phyloP scores from a whole-genome alignment of 2,888 invertebrate species.

The Rhingia campestris region DNA sequence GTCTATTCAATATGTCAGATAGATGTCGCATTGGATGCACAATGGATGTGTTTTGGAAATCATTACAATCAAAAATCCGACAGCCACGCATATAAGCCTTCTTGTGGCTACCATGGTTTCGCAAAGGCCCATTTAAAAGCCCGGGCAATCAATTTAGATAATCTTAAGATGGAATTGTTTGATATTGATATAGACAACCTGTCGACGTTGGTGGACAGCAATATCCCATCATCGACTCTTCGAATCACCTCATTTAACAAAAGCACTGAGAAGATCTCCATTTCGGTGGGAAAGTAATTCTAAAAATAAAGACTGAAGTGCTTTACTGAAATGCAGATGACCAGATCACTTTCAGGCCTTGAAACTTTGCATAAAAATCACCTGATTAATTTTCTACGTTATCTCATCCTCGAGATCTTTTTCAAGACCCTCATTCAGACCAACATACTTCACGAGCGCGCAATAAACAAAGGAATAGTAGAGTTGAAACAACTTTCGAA shows the following conservation, averaged over 20 bases:
- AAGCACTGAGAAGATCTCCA: constrained; percentile 20
- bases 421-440: constrained; percentile 32
- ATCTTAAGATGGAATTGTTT: constrained; percentile 37
- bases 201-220: constrained; percentile 6
- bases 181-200: not conserved
- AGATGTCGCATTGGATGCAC: constrained; percentile 49
- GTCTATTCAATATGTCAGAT: constrained; percentile 57
- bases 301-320: constrained; percentile 21
- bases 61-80: constrained; percentile 30
- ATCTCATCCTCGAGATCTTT: constrained; percentile 59
- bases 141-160: constrained; percentile 34
- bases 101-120: constrained; percentile 29
- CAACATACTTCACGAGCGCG: constrained; percentile 3
- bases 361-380: constrained; percentile 66
- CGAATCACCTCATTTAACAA: constrained; percentile 31
- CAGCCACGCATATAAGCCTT: constrained; percentile 11
- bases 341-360: constrained; percentile 37
- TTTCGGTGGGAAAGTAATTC: constrained; percentile 25
- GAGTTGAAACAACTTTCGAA: constrained; percentile 37
- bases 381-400: constrained; percentile 56
- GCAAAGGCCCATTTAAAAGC: constrained; percentile 40
- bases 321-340: constrained; percentile 12
- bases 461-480: constrained; percentile 45
- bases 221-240: not conserved
- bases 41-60: constrained; percentile 41